phyloP scores from a whole-genome alignment of 2,113 vertebrate genomes.

The Gyps fulvus region DNA sequence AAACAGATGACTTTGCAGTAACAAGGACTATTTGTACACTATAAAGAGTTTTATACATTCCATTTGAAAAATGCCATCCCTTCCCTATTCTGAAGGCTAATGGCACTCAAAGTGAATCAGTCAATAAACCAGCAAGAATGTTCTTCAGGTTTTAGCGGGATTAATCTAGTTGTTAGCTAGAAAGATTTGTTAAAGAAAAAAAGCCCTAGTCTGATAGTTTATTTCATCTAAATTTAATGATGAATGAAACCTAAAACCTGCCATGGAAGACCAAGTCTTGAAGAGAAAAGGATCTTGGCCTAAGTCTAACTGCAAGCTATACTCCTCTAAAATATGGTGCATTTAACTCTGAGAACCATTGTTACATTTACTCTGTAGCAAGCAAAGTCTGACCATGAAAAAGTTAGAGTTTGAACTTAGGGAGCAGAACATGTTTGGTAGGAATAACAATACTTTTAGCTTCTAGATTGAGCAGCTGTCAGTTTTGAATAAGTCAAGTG shows the following conservation, averaged over 20 bases:
- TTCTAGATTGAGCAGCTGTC: neutral
- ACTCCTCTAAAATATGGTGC: neutral
- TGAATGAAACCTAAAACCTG: neutral
- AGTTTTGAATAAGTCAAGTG: neutral
- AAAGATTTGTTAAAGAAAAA: neutral
- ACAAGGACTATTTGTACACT: neutral
- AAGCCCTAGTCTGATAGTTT: neutral
- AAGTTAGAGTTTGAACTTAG: neutral
- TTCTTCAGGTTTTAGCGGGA: neutral
- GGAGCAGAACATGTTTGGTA: neutral
- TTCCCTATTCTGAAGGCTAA: neutral
- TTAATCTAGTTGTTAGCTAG: neutral
- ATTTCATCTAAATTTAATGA: neutral
- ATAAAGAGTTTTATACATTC: neutral
- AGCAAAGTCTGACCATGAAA: neutral
- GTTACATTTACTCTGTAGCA: neutral
- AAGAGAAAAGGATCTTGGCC: neutral
- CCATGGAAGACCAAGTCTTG: neutral
- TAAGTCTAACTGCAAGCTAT: neutral
- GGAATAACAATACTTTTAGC: neutral
- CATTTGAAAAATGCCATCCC: neutral
- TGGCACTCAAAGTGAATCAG: neutral
- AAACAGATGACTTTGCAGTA: neutral
- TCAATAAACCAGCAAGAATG: neutral
- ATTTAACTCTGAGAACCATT: neutral